phyloP scores from a whole-genome alignment of 2,797 vertebrate species.

The Sebastes umbrosus region DNA sequence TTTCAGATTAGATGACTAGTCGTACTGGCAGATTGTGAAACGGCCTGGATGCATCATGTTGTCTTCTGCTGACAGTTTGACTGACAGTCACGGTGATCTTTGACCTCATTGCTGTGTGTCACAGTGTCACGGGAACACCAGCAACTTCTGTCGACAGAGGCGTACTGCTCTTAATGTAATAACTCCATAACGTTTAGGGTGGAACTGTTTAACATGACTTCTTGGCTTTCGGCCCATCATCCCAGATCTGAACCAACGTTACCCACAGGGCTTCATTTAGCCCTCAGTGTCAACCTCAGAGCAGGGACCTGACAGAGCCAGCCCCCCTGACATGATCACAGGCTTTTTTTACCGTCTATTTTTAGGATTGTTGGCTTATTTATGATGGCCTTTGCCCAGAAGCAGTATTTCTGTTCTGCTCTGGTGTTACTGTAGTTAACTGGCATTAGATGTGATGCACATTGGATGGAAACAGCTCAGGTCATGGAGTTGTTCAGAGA shows the following conservation, averaged over 20 bases:
- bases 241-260: background rate
- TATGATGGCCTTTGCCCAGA: slow-evolving; percentile 59
- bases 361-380: slow-evolving; percentile 67
- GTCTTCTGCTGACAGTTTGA: slow-evolving; percentile 11
- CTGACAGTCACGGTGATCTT: slow-evolving; percentile 1
- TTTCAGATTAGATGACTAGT: background rate
- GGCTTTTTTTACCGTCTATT: slow-evolving; percentile 49
- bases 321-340: slow-evolving; percentile 44
- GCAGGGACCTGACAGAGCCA: slow-evolving; percentile 45
- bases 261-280: background rate
- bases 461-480: background rate
- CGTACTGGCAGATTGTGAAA: background rate
- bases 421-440: slow-evolving; percentile 11
- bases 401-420: slow-evolving; percentile 38
- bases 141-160: background rate
- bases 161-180: background rate
- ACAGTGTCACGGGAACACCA: background rate
- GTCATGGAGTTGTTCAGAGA: background rate
- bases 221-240: background rate
- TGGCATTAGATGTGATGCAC: background rate
- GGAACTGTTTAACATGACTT: background rate
- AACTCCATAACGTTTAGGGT: background rate
- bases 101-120: background rate
- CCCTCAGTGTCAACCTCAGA: slow-evolving; percentile 46
- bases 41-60: background rate